Conservation (phyloP, 2,888 invertebrate genomes). For the Crematogaster levior region DNA sequence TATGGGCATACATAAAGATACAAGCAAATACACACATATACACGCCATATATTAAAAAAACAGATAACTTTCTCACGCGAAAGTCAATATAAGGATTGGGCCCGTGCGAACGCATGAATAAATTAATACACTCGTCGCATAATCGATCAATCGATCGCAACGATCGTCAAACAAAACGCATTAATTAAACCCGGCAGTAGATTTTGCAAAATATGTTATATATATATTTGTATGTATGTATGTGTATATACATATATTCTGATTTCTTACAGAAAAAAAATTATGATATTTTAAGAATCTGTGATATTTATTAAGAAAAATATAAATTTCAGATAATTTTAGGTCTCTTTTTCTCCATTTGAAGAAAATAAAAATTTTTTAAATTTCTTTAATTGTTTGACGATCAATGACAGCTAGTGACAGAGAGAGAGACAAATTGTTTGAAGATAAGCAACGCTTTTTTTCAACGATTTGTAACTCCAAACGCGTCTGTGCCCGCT, state of each 20-base stretch:
- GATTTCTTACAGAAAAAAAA: constrained; percentile 1
- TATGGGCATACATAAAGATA: constrained; percentile 56
- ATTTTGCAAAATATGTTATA: neutral
- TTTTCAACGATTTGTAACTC: constrained; percentile 54
- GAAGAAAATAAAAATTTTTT: neutral
- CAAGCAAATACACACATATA: constrained; percentile 52
- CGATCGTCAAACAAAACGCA: constrained; percentile 25
- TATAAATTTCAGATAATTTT: constrained; percentile 14
- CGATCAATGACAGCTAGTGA: constrained; percentile 3
- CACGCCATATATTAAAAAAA: constrained; percentile 41
- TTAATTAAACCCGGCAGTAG: neutral
- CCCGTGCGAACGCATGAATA: constrained; percentile 67
- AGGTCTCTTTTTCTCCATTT: neutral
- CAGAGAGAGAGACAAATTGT: neutral
- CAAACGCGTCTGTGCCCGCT: constrained; percentile 50
- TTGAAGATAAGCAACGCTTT: constrained; percentile 10
- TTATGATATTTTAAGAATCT: neutral
- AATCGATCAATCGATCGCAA: constrained; percentile 19
- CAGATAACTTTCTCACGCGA: constrained; percentile 63
- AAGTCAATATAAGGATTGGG: constrained; percentile 67
- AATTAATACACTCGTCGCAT: constrained; percentile 30
- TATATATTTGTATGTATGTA: neutral
- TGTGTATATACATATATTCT: too few relatives aligned
- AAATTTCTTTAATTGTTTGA: constrained; percentile 6
- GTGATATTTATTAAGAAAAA: neutral